phyloP scores from a whole-genome alignment of 2,888 invertebrate species.

The Cataglyphis albicans region DNA sequence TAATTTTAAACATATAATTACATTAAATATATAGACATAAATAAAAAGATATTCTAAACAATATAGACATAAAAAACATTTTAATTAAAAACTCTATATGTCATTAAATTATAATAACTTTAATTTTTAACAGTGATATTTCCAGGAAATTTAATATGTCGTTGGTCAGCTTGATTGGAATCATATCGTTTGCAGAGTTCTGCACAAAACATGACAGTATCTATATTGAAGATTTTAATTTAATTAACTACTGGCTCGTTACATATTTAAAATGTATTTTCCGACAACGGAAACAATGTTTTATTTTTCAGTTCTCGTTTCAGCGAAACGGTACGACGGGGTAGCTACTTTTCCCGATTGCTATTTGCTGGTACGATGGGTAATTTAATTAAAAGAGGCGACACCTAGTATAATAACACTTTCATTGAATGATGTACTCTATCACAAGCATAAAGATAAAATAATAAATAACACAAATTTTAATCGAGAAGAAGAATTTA shows the following conservation, averaged over 20 bases:
- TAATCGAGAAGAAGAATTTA: not conserved
- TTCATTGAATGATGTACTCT: slow-evolving; percentile 22
- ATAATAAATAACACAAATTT: slow-evolving; percentile 2
- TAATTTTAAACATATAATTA: not conserved
- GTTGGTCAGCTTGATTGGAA: not conserved
- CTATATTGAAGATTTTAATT: slow-evolving; percentile 40
- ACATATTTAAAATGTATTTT: slow-evolving; percentile 61
- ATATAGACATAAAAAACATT: not conserved
- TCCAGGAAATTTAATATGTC: slow-evolving; percentile 13
- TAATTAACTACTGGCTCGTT: slow-evolving; percentile 51
- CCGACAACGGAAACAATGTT: slow-evolving; percentile 38
- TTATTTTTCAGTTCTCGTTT: slow-evolving; percentile 41
- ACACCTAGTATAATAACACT: slow-evolving; percentile 19
- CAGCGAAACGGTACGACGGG: slow-evolving; percentile 35
- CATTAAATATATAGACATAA: not conserved
- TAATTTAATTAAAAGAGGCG: slow-evolving; percentile 67
- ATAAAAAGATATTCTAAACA: not conserved
- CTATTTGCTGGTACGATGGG: slow-evolving; percentile 65
- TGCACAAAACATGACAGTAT: not conserved
- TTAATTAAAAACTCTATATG: not conserved
- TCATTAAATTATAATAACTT: not conserved
- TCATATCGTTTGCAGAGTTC: not conserved
- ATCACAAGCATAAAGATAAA: not conserved
- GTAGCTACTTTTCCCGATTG: slow-evolving; percentile 69
- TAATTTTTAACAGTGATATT: slow-evolving; percentile 8